Evolutionary conservation across 2,113 vertebrate species (phyloP).

Genomic region (Melanerpes aurifrons): DNA sequence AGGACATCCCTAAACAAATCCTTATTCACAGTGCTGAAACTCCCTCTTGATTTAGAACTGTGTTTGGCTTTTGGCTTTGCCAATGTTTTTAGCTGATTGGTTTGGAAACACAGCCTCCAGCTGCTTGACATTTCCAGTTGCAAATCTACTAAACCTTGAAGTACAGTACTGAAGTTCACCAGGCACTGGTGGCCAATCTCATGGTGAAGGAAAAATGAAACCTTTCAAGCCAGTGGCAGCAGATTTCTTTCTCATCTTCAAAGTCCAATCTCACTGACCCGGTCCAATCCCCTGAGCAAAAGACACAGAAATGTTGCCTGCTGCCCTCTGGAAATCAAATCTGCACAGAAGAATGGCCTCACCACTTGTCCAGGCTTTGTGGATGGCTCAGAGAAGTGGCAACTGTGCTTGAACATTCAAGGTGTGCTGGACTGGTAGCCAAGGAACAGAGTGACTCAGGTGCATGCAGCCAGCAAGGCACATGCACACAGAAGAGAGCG

Average conservation of each 20-base stretch:
- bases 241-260: background rate
- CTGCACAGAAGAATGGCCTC: background rate
- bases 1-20: background rate
- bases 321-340: background rate
- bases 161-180: background rate
- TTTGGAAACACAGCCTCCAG: background rate
- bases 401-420: background rate
- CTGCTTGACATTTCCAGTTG: background rate
- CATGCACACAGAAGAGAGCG: background rate
- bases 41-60: background rate
- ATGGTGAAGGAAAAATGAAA: background rate
- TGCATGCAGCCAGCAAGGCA: rapidly evolving
- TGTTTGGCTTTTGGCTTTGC: background rate
- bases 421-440: background rate
- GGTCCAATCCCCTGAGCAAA: background rate
- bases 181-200: background rate
- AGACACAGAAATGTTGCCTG: background rate
- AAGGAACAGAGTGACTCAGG: background rate
- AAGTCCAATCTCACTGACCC: background rate
- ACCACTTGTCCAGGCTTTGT: background rate
- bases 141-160: background rate
- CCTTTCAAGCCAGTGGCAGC: background rate
- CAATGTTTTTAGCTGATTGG: background rate
- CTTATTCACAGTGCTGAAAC: background rate
- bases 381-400: background rate